Evolutionary conservation across 2,888 invertebrate genomes (phyloP).

Genomic region (Agrotis clavis): DNA sequence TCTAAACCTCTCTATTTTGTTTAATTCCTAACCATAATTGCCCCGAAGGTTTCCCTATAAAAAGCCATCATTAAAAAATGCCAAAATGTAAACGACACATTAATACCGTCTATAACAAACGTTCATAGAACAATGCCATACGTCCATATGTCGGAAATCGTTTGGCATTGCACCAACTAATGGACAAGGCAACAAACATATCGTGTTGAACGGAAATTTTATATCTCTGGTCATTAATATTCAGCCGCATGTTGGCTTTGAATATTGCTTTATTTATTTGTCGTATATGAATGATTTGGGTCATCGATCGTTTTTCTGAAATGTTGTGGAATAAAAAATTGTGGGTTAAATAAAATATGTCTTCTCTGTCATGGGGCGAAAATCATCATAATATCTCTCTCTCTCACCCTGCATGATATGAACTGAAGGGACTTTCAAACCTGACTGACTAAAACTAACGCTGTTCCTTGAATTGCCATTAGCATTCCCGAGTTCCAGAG

Average conservation of each 20-base stretch:
- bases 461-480: too few species aligned
- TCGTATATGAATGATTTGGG: slow-evolving; percentile 32
- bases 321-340: neutral
- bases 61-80: slow-evolving; percentile 5
- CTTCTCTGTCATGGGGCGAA: too few species aligned
- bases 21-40: too few species aligned
- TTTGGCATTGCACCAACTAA: slow-evolving; percentile 72
- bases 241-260: slow-evolving; percentile 48
- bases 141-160: slow-evolving; percentile 55
- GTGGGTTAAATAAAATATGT: neutral
- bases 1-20: too few species aligned
- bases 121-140: slow-evolving; percentile 69
- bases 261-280: slow-evolving; percentile 51
- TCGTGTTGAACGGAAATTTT: slow-evolving; percentile 64
- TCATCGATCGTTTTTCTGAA: slow-evolving; percentile 30
- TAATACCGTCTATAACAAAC: slow-evolving; percentile 55
- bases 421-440: too few species aligned
- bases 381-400: too few species aligned
- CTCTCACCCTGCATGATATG: too few species aligned
- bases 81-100: slow-evolving; percentile 26
- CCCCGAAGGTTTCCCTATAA: too few species aligned
- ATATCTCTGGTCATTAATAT: slow-evolving; percentile 63
- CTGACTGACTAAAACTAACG: too few species aligned
- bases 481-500: too few species aligned
- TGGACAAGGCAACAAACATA: slow-evolving; percentile 64